Base-by-base conservation (phyloP, 2,113 vertebrate species). In the Empidonax alnorum region DNA sequence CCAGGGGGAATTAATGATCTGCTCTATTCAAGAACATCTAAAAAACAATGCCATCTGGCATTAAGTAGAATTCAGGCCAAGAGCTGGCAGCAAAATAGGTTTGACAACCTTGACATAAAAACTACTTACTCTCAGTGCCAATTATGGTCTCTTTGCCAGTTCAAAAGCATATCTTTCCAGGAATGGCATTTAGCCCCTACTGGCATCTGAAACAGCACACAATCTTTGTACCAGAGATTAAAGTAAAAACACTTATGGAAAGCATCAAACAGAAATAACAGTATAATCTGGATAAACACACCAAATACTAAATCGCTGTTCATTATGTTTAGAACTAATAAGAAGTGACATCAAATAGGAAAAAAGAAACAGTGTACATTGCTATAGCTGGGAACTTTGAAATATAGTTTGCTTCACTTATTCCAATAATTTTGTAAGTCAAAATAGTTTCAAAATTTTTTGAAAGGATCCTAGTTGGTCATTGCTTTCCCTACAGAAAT, bases 31-130 rank as follows among this genome's bases (percentile, higher is more conserved):
- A 74, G 90, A 98, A 93, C 58, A 93, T 82, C 50, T 95, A 23
- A 95, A 97, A 97, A 96, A 83, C 49, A 96, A 97, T 93, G 76
- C 86, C 92, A 97, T 97, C 94, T 98, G 95, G 68, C 94, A 67
- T 94, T 97, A 93, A 95, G 71, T 47, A 89, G 17, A 97, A 95
- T 87, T 90, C 52, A 59, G 91, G 89, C 93, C 95, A 97, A 95
- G 50, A 95, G 87, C 25, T 96, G 85, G 72, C 65, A 95, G 66
- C 23, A 84, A 92, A 94, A 93, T 37, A 84, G 33, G n/a, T 89
- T 96, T 95, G 61, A 95, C 71, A 96, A 94, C 88, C 80, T 96
- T 95, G 90, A 97, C 85, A 96, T 86, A 94, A 95, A 87, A 97
- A 31, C n/a, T 94, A 90, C 61, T 95, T 97, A 94, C 33, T 91